Percentiles rank a stretch among this genome's conserved stretches.
Evolutionary conservation across 2,797 vertebrate species (phyloP).

Genomic region (Paratrypauchen microcephalus): DNA sequence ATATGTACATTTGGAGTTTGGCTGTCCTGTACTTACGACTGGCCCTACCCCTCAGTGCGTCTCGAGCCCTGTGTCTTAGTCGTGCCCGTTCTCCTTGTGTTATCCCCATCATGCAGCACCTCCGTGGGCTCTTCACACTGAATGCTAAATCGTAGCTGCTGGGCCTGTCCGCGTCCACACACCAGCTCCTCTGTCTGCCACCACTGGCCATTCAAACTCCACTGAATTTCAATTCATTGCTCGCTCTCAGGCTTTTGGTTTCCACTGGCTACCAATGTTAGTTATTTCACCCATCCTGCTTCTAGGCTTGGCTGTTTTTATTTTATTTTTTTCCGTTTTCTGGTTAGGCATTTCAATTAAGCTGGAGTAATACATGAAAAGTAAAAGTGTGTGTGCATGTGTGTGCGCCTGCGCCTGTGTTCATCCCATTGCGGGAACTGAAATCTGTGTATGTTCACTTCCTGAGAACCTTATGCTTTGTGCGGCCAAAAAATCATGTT

Average conservation of each 20-base stretch:
- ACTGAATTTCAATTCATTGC: constrained; percentile 26
- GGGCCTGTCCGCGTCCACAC: constrained; percentile 38
- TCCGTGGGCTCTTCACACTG: constrained; percentile 29
- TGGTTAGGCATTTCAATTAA: constrained; percentile 43
- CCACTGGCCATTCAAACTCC: constrained; percentile 20
- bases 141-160: constrained; percentile 49
- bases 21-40: constrained; percentile 24
- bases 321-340: constrained; percentile 38
- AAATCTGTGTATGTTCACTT: no score
- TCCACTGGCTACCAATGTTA: constrained; percentile 9
- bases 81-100: constrained; percentile 33
- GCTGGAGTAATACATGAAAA: not conserved
- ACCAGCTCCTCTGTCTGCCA: constrained; percentile 30
- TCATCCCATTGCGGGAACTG: no score
- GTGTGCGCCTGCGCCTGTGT: no score
- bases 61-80: constrained; percentile 37
- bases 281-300: constrained; percentile 2
- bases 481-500: no score
- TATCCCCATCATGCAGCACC: constrained; percentile 31
- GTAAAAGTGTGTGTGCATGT: not conserved
- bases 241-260: constrained; percentile 19
- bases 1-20: constrained; percentile 23
- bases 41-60: constrained; percentile 35
- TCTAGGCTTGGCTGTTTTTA: constrained; percentile 24
- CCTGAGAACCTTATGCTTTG: no score